Evolutionary conservation across 2,888 invertebrate genomes (phyloP), one percentile per base, ranked within the genome.

Genomic region (Drosophila mayaguana): DNA sequence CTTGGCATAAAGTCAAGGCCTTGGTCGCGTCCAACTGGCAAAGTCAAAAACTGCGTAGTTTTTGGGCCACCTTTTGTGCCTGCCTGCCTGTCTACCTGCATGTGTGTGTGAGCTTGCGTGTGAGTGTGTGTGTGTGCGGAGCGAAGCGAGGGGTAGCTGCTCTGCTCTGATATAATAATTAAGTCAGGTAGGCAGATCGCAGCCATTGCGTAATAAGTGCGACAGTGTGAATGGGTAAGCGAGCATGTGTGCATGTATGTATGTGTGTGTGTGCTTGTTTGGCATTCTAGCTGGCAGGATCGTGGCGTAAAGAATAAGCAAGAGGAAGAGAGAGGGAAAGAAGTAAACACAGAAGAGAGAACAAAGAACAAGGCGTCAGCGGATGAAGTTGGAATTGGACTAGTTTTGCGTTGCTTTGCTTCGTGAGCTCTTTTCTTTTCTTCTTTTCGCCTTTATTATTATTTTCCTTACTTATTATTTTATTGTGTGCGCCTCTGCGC

Each of bases 181-280:
- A 87, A 84, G 82, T 81, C 89, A 88, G 88, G 88, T 88, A 87
- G 84, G 79, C 74, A 84, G 82, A 81, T 84, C 82, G 68, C 63
- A 81, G 78, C 80, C 85, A 87, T 88, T 88, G 88, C 88, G 87
- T 88, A 88, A 88, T 89, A 87, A 62, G 70, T 78, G 66, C 68
- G 56, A 64, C 63, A 78, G 54, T 66, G 72, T 67, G 56, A 53
- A 63, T 72, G 72, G 42, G 55, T 38, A 22, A 48, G 60, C 18
- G 62, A 12, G 6, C 18, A 34, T 53, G 25, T 45, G 57, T 45
- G 34, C 20, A 42, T 63, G 54, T 57, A 56, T 60, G 61, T 48
- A n/a, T 32, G 32, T 57, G 42, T 68, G 53, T 51, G 54, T 55
- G 57, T 61, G 62, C 42, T 50, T 69, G 59, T 75, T 81, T 81